phyloP scores from a whole-genome alignment of 2,888 invertebrate genomes.

The Drosophila fulvimacula region DNA sequence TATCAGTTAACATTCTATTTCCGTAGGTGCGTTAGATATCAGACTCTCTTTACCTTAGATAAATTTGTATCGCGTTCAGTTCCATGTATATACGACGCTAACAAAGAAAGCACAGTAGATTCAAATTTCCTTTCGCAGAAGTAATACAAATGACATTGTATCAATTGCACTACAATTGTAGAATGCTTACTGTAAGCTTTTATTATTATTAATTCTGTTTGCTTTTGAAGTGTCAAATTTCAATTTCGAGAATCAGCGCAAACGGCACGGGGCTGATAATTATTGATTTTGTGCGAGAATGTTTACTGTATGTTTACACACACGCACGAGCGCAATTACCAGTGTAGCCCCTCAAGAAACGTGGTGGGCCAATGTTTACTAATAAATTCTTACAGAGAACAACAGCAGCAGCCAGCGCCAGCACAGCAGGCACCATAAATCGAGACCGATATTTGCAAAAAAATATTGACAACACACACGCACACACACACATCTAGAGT shows the following conservation, averaged over 20 bases:
- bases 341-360: conserved; percentile 30
- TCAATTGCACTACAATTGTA: background rate
- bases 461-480: background rate
- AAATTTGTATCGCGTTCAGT: background rate
- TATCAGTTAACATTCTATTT: conserved; percentile 22
- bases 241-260: background rate
- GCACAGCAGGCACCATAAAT: background rate
- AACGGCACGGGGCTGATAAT: background rate
- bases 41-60: conserved; percentile 2
- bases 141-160: background rate
- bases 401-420: conserved; percentile 16
- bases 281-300: background rate
- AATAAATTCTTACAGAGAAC: conserved; percentile 51
- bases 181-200: background rate
- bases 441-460: conserved; percentile 3
- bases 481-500: background rate
- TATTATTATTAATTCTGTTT: no score
- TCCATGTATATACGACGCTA: background rate
- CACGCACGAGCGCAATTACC: background rate
- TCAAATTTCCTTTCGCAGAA: background rate
- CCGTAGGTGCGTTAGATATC: conserved; percentile 13
- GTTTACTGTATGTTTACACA: conserved; percentile 28
- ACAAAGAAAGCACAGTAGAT: background rate
- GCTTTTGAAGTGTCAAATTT: background rate
- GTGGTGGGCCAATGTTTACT: conserved; percentile 49